Base-by-base conservation (phyloP, 1,140 invertebrate species). In the Triops longicaudatus region DNA sequence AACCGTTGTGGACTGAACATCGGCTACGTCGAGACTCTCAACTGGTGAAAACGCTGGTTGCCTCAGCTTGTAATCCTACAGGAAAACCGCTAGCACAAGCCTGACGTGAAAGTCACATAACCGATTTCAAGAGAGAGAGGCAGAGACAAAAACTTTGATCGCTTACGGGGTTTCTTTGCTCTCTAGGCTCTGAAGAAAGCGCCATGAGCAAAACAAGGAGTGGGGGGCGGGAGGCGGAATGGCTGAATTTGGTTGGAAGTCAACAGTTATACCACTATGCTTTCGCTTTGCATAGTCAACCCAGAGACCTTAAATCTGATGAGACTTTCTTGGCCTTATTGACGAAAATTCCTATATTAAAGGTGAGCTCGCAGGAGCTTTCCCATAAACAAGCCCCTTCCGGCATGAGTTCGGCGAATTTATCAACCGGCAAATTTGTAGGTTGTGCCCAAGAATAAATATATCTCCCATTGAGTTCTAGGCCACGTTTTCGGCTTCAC, bases 61-160 rank as follows among this genome's bases (percentile, higher is more conserved):
- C 50, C 14, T n/a, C 17, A 14, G 17, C 10, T 63, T 63, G 22
- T 22, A 22, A 22, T 17, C 17, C 50, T 22, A 63, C 6, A 63
- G 50, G 50, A 63, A 63, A 63, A 63, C 50, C 50, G 17, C 50
- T 17, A 63, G 14, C 31, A 37, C 31, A 37, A 22, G 50, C 50
- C 22, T 63, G 22, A 63, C 50, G 50, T 63, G 50, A 63, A 63
- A 63, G 50, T 63, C 50, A 63, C 50, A 63, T 63, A 63, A 63
- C 50, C 22, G 14, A n/a, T 63, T 63, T 37, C 31, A 37, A 37
- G 31, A 37, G 31, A 37, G 31, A 37, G 31, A 7, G 7, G 31
- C 7, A 37, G 50, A 5, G 14, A 63, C 6, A 63, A 22, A 63
- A 63, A 63, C 14, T n/a, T 22, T 63, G 50, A 63, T 63, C 2